Evolutionary conservation across 2,888 invertebrate genomes (phyloP).

Genomic region (Gymnocheta viridis): DNA sequence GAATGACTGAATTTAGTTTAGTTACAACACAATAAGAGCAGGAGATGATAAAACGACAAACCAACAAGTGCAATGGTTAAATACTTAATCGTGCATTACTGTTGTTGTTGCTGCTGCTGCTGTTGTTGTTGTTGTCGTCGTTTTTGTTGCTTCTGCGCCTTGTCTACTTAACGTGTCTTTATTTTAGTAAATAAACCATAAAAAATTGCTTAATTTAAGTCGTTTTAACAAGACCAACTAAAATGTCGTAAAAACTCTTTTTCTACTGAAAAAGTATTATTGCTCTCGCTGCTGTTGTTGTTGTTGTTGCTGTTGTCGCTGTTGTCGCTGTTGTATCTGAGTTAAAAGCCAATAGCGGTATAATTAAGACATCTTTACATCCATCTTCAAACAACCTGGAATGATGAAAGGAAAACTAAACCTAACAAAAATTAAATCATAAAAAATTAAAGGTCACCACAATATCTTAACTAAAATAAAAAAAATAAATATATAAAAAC

Average conservation of each 20-base stretch:
- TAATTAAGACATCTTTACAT: conserved; percentile 65
- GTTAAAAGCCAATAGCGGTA: conserved; percentile 67
- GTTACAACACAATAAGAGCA: conserved; percentile 36
- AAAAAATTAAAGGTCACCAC: conserved; percentile 56
- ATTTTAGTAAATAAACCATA: conserved; percentile 77
- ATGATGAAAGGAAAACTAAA: neutral
- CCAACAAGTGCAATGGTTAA: conserved; percentile 59
- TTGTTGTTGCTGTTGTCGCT: neutral
- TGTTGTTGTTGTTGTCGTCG: conserved; percentile 34
- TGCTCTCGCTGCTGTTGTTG: neutral
- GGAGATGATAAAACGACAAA: conserved; percentile 18
- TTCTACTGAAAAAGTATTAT: conserved; percentile 31
- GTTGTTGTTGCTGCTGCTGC: conserved; percentile 21
- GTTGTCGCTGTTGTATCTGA: neutral
- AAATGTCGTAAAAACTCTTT: conserved; percentile 55
- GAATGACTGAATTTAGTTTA: neutral
- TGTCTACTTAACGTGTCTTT: conserved; percentile 48
- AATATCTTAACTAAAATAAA: conserved; percentile 15
- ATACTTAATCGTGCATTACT: neutral
- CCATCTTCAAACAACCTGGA: conserved; percentile 1
- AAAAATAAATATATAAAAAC: conserved; percentile 10
- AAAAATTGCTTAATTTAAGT: conserved; percentile 78
- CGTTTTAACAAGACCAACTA: conserved; percentile 61
- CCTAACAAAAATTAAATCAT: conserved; percentile 38
- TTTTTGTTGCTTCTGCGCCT: neutral